A percentile compares a stretch with the other conserved stretches of the same genome.
These are phyloP conservation scores for Melanostoma scalare DNA, from an alignment of 2,888 invertebrate species.

Conservation along the genomic window DNA sequence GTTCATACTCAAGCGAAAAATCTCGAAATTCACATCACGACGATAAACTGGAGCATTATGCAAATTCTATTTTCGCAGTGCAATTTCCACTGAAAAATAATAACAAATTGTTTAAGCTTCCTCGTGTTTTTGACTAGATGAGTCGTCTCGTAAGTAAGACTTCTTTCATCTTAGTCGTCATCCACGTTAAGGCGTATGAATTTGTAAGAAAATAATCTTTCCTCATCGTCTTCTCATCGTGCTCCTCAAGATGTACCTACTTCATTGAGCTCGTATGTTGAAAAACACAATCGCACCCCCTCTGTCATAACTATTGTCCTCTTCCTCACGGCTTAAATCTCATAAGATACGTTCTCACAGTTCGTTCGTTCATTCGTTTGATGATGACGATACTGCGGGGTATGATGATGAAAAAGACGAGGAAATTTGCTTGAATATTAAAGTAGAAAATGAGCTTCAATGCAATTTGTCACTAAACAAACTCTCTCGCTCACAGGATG, in stretches of 20 bases:
- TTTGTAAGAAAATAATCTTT: too few relatives aligned
- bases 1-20: conserved; percentile 35
- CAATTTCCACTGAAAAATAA: conserved; percentile 60
- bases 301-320: conserved; percentile 16
- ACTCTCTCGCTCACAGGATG: conserved; percentile 9
- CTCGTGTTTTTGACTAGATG: conserved; percentile 29
- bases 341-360: conserved; percentile 32
- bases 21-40: conserved; percentile 45
- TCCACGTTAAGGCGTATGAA: neutral
- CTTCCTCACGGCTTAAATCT: conserved; percentile 48
- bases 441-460: conserved; percentile 66
- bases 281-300: neutral
- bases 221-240: conserved; percentile 26
- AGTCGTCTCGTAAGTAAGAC: neutral
- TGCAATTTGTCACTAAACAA: conserved; percentile 69
- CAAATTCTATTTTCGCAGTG: conserved; percentile 67
- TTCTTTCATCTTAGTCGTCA: neutral
- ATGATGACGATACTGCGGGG: conserved; percentile 1
- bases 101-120: conserved; percentile 67
- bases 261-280: conserved; percentile 47
- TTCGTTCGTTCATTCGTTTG: neutral
- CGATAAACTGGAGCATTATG: conserved; percentile 67
- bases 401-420: neutral
- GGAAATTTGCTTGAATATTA: conserved; percentile 64
- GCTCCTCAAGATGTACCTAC: conserved; percentile 33